Evolutionary conservation across 2,888 invertebrate genomes (phyloP).

Genomic region (Mantis religiosa): DNA sequence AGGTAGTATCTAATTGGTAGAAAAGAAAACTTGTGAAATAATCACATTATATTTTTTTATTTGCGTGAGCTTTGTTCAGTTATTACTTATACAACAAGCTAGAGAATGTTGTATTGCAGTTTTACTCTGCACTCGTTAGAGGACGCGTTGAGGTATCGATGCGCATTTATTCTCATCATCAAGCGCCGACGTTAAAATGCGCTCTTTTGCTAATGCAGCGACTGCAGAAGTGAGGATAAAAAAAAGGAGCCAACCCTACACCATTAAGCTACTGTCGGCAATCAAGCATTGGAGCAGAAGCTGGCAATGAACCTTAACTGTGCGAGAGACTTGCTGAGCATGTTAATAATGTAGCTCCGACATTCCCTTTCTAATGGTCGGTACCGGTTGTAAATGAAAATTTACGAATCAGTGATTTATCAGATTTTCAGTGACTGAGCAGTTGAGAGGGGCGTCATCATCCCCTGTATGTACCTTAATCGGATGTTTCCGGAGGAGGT

Average conservation of each 20-base stretch:
- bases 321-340: background rate
- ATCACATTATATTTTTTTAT: no score
- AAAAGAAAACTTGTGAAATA: no score
- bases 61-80: no score
- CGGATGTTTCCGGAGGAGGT: background rate
- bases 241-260: background rate
- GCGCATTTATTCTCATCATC: background rate
- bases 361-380: background rate
- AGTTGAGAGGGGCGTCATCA: background rate
- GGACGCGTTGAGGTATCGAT: background rate
- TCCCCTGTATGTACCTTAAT: background rate
- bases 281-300: background rate
- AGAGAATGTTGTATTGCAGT: no score
- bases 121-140: no score
- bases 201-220: background rate
- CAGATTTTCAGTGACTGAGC: background rate
- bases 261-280: background rate
- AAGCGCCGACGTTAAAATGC: background rate
- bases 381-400: background rate
- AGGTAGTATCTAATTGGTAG: no score
- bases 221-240: background rate
- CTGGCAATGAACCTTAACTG: background rate
- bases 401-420: background rate
- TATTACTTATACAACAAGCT: no score
- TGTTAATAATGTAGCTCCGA: background rate